Evolutionary conservation across 2,797 vertebrate species (phyloP).

Genomic region (Platalea minor): DNA sequence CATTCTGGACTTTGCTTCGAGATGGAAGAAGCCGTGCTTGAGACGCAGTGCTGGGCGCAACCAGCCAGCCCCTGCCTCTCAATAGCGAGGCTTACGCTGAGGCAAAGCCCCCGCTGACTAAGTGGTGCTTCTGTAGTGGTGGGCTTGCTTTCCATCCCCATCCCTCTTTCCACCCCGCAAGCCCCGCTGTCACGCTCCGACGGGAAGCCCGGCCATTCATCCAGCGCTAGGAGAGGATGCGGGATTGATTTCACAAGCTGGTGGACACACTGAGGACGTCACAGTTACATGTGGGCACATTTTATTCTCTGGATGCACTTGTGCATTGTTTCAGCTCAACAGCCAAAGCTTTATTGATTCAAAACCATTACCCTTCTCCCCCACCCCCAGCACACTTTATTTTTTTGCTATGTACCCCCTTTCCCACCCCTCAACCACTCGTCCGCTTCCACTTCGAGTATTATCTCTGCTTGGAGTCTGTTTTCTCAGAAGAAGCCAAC

Average conservation of each 20-base stretch:
- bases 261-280: conserved; percentile 41
- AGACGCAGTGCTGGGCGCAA: not conserved
- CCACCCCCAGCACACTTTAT: not conserved
- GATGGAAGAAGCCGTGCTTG: not conserved
- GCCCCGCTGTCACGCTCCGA: accelerated
- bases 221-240: not conserved
- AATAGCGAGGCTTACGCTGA: accelerated
- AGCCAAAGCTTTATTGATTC: conserved; percentile 73
- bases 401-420: not conserved
- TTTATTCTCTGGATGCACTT: conserved; percentile 75
- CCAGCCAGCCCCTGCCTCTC: not conserved
- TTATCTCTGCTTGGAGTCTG: conserved; percentile 24
- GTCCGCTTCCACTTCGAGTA: not conserved
- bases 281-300: conserved; percentile 54
- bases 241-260: not conserved
- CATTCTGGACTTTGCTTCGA: not conserved
- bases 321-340: conserved; percentile 65
- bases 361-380: conserved; percentile 23
- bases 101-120: not conserved
- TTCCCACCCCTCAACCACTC: not conserved
- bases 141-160: not conserved
- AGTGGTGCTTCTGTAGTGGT: not conserved
- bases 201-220: not conserved
- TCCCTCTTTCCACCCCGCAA: not conserved
- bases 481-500: conserved; percentile 46